Evolutionary conservation across 2,797 vertebrate genomes (phyloP).

Genomic region (Melanogrammus aeglefinus): DNA sequence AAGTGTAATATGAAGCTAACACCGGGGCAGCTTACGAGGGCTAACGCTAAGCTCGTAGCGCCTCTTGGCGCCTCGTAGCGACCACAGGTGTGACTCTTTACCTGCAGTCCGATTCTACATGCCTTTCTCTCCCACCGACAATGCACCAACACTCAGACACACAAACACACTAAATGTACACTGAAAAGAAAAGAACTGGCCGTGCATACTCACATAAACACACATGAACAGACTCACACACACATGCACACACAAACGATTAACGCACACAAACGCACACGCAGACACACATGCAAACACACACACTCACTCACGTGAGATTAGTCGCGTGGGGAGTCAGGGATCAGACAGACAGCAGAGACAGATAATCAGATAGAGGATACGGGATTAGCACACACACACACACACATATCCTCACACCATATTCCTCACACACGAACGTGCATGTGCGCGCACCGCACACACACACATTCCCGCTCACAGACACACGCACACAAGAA

Average conservation of each 20-base stretch:
- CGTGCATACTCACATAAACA: not conserved
- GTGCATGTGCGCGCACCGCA: slow-evolving; percentile 24
- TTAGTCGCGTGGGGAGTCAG: slow-evolving; percentile 54
- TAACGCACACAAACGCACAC: not conserved
- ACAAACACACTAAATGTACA: not conserved
- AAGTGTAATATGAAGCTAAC: no score
- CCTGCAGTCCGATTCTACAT: not conserved
- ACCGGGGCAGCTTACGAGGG: no score
- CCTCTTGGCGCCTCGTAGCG: no score
- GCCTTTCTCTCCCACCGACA: slow-evolving; percentile 63
- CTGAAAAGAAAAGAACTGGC: not conserved
- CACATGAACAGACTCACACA: not conserved
- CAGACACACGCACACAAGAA: not conserved
- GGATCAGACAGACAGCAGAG: slow-evolving; percentile 57
- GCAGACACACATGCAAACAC: no score
- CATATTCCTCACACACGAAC: not conserved
- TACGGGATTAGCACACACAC: slow-evolving; percentile 51
- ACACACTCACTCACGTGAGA: slow-evolving; percentile 35
- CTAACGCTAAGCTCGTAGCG: no score
- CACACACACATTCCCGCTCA: slow-evolving; percentile 20
- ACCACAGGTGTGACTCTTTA: no score
- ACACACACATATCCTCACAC: no score
- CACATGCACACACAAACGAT: not conserved
- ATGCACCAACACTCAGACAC: slow-evolving; percentile 28
- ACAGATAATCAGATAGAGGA: slow-evolving; percentile 57